Evolutionary conservation across 1,140 invertebrate species (phyloP), one percentile per base, ranked within the genome.

Genomic region (Pygmarrhopalites habei): DNA sequence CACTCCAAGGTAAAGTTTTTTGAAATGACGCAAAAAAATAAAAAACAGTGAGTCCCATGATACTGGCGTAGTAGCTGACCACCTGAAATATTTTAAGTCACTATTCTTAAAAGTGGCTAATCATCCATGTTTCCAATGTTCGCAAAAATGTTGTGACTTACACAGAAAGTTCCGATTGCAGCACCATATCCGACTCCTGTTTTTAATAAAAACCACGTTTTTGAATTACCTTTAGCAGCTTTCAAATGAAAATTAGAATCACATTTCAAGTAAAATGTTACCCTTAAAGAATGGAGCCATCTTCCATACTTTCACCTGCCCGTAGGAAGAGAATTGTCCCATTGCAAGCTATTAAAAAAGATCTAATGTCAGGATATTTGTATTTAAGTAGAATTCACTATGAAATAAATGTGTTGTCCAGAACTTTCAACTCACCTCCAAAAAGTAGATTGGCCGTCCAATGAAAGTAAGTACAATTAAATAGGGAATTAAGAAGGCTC

Each of bases 321-420:
- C 75, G 43, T 58, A 71, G 29, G 72, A 72, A 19, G 72, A 74
- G 71, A 79, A 81, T 68, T 82, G 81, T 7, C 81, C 81, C n/a
- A n/a, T n/a, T n/a, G n/a, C n/a, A n/a, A n/a, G n/a, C n/a, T n/a
- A n/a, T n/a, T n/a, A n/a, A n/a, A n/a, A n/a, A n/a, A n/a, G n/a
- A n/a, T n/a, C n/a, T n/a, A n/a, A n/a, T n/a, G n/a, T n/a, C n/a
- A n/a, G n/a, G n/a, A n/a, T n/a, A n/a, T n/a, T n/a, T n/a, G n/a
- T n/a, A n/a, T n/a, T n/a, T n/a, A n/a, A n/a, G n/a, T n/a, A n/a
- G n/a, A n/a, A n/a, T n/a, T n/a, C n/a, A n/a, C n/a, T n/a, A n/a
- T n/a, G n/a, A n/a, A n/a, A n/a, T n/a, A n/a, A n/a, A n/a, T n/a
- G n/a, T n/a, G n/a, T n/a, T n/a, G n/a, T n/a, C n/a, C n/a, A n/a